These are phyloP conservation scores for Paramormyrops kingsleyae DNA, from an alignment of 2,113 vertebrate genomes.

Conservation along the genomic window DNA sequence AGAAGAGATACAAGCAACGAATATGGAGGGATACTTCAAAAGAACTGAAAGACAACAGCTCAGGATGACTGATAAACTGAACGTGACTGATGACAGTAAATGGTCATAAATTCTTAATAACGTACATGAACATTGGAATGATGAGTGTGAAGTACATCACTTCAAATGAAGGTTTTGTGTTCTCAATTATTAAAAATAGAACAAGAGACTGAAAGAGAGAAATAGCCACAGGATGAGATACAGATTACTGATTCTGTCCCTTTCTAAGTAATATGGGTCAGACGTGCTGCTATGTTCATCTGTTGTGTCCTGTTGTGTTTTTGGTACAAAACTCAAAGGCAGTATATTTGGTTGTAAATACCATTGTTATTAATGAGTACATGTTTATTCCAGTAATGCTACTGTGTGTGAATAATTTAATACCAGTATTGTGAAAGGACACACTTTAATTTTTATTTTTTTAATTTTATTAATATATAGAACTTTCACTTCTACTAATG, in stretches of 20 bases:
- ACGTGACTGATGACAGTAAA: neutral
- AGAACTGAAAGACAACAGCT: neutral
- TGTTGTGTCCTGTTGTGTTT: slow-evolving; percentile 45
- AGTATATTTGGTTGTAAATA: slow-evolving; percentile 58
- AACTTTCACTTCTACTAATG: slow-evolving; percentile 33
- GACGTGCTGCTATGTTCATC: slow-evolving; percentile 46
- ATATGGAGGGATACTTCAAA: neutral
- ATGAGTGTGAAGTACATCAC: neutral
- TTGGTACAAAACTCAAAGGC: slow-evolving; percentile 42
- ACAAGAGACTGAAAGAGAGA: neutral
- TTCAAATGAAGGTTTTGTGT: neutral
- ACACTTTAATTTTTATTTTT: slow-evolving; percentile 52
- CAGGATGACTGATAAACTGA: slow-evolving; percentile 2
- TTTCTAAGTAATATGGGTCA: slow-evolving; percentile 32
- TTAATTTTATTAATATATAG: slow-evolving; percentile 45
- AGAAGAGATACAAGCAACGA: neutral
- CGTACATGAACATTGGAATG: neutral
- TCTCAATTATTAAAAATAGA: neutral
- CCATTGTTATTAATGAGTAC: slow-evolving; percentile 50
- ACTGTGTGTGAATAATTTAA: slow-evolving; percentile 47
- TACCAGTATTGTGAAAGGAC: slow-evolving; percentile 41
- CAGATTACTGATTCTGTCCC: slow-evolving; percentile 16
- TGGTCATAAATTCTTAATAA: neutral
- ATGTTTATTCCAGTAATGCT: slow-evolving; percentile 44
- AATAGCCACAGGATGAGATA: slow-evolving; percentile 16